Percentiles rank a stretch among this genome's conserved stretches.
Conservation (phyloP, 2,888 invertebrate genomes). For the Troides aeacus region DNA sequence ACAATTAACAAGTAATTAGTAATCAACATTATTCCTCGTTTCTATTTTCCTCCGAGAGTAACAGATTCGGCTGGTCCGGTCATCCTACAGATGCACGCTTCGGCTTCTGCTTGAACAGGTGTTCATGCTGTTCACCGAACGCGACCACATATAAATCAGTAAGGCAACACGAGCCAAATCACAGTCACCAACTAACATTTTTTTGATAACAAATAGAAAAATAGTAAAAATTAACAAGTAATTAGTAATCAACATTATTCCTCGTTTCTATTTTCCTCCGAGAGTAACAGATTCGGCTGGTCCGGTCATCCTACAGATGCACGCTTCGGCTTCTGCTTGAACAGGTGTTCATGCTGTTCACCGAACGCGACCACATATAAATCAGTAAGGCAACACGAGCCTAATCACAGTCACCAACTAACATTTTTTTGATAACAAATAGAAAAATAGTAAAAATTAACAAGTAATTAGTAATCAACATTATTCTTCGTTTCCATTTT, state of each 20-base stretch:
- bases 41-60: not conserved
- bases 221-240: too few species aligned
- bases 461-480: not conserved
- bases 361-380: slow-evolving; percentile 37
- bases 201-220: too few species aligned
- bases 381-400: not conserved
- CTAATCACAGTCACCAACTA: not conserved
- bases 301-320: not conserved
- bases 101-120: slow-evolving; percentile 39
- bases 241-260: not conserved
- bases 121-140: slow-evolving; percentile 49
- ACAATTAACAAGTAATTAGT: not conserved
- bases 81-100: not conserved
- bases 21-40: not conserved
- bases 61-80: not conserved
- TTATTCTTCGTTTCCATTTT: not conserved
- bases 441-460: too few species aligned
- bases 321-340: slow-evolving; percentile 33
- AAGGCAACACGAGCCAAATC: not conserved
- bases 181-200: not conserved
- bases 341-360: slow-evolving; percentile 48
- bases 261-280: not conserved
- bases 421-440: not conserved
- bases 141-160: slow-evolving; percentile 12
- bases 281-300: not conserved